Evolutionary conservation across 2,113 vertebrate genomes (phyloP).

Genomic region (Eidolon helvum): DNA sequence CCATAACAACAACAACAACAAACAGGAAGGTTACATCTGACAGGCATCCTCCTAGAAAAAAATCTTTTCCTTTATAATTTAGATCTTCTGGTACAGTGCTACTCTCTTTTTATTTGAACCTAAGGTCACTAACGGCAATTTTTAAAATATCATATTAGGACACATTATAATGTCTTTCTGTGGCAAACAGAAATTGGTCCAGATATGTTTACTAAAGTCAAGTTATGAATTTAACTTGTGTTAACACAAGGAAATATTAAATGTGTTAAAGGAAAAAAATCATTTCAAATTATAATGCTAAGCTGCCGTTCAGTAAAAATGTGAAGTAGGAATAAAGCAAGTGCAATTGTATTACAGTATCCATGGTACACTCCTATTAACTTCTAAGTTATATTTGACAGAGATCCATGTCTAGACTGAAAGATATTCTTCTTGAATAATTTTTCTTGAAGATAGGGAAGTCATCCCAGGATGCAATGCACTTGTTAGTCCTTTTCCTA

Average conservation of each 20-base stretch:
- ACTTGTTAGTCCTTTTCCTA: not conserved
- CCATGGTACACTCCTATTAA: not conserved
- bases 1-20: not conserved
- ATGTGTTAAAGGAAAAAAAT: not conserved
- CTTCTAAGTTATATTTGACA: not conserved
- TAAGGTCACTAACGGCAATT: not conserved
- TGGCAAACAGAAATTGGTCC: not conserved
- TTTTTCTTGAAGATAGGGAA: not conserved
- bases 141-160: constrained; percentile 21
- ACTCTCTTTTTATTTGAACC: not conserved
- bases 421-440: not conserved
- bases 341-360: not conserved
- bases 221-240: not conserved
- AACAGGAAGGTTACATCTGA: not conserved
- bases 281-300: constrained; percentile 12
- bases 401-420: not conserved
- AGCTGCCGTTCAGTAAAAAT: not conserved
- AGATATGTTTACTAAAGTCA: not conserved
- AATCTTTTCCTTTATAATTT: not conserved
- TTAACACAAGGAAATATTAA: not conserved
- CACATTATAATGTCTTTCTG: not conserved
- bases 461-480: not conserved
- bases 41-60: not conserved
- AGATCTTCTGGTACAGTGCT: not conserved
- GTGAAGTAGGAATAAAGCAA: not conserved